Base-by-base conservation (phyloP, 2,888 invertebrate genomes). In the Drosophila prostipennis region DNA sequence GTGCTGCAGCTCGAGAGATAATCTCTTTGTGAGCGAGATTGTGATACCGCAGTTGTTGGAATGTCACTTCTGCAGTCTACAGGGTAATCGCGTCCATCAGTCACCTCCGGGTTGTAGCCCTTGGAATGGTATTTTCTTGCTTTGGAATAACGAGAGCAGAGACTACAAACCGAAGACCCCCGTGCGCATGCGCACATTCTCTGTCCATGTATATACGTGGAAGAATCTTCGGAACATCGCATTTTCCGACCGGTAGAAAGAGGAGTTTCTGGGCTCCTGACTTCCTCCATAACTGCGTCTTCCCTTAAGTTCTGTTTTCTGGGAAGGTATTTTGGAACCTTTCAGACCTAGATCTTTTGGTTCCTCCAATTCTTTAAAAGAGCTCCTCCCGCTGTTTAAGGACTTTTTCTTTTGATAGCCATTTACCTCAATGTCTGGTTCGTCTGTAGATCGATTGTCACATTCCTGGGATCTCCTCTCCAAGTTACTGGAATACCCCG, bases 21-120 rank as follows among this genome's bases (percentile, higher is more conserved):
- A 65, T 65, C 52, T 65, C 8, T 14, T n/a, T 23, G 36, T n/a
- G 64, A 39, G 32, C 37, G 37, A 11, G 39, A 65, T 46, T 46
- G 45, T 5, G 45, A 29, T 23, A 39, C 32, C 16, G 37, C 43
- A n/a, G 36, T 36, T 14, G 60, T 29, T 16, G 51, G 36, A 51
- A 26, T 45, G 45, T 14, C 32, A 65, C 67, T 46, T n/a, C 14
- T 52, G 37, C 23, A n/a, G 51, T 43, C 14, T 16, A 8, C 23
- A 14, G 19, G 39, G 14, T 29, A 65, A 32, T 46, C 34, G 13
- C 1, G 8, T 16, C 10, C 37, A 40, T 53, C 16, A 52, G 43
- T 34, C 19, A 26, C 10, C 13, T 37, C 32, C 2, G 32, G 2
- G 10, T 11, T 8, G 23, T 7, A 14, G 14, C 23, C 8, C 13